These are phyloP conservation scores for Silurus lanzhouensis DNA, from an alignment of 2,797 vertebrate genomes.

Conservation along the genomic window DNA sequence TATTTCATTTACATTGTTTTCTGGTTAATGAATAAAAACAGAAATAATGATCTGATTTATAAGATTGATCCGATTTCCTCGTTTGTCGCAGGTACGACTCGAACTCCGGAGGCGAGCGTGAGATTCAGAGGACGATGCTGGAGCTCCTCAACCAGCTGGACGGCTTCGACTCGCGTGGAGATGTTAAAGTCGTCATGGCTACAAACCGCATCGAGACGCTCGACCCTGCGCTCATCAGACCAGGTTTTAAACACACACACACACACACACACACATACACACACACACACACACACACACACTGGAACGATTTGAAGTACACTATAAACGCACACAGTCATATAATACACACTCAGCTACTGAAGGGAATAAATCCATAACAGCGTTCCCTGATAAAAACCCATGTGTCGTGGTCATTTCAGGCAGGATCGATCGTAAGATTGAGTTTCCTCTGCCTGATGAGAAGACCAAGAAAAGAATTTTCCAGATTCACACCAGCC, in stretches of 20 bases:
- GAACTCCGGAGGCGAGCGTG: constrained; percentile 93
- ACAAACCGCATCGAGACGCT: constrained; percentile 97
- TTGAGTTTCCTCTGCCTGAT: constrained; percentile 93
- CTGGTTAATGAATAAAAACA: no score
- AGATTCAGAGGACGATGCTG: constrained; percentile 97
- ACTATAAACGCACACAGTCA: no score
- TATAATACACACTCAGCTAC: no score
- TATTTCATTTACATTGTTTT: neutral
- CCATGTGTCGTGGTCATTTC: neutral
- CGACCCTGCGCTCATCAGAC: constrained; percentile 94
- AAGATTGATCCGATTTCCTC: neutral
- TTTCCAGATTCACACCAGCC: constrained; percentile 96
- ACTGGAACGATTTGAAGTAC: no score
- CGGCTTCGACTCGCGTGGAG: constrained; percentile 93
- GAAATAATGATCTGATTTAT: neutral
- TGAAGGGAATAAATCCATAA: no score
- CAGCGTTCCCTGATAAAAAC: no score
- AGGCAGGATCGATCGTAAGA: constrained; percentile 96
- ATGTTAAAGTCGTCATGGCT: constrained; percentile 98
- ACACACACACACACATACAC: neutral
- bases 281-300: no score
- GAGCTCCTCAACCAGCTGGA: constrained; percentile 96
- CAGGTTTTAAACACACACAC: constrained; percentile 71
- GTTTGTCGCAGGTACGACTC: constrained; percentile 85
- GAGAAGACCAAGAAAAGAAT: constrained; percentile 96